Conservation (phyloP, 2,113 vertebrate genomes). For the Furnarius figulus region DNA sequence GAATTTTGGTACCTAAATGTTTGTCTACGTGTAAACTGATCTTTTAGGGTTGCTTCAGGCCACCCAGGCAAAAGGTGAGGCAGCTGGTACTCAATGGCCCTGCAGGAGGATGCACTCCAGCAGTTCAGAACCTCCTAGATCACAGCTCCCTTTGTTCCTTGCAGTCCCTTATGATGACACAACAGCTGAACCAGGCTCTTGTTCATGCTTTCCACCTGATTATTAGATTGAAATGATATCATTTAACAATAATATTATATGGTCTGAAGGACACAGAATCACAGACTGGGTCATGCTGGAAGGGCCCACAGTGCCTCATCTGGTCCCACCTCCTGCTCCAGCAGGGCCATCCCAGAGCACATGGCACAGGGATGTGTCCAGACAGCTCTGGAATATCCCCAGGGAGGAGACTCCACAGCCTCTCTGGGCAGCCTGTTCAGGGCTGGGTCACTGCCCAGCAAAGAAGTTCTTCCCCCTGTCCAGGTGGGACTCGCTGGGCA, state of each 20-base stretch:
- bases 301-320: neutral
- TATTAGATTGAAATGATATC: neutral
- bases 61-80: neutral
- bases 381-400: accelerated
- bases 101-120: neutral
- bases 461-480: neutral
- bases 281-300: neutral
- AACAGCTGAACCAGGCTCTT: neutral
- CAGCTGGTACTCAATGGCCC: neutral
- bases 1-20: neutral
- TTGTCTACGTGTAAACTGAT: neutral
- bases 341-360: neutral
- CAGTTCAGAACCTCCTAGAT: neutral
- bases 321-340: neutral
- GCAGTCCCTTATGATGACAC: neutral
- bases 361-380: neutral
- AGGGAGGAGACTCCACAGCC: neutral
- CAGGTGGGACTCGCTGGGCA: neutral
- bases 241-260: neutral
- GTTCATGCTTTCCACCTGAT: neutral
- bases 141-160: neutral
- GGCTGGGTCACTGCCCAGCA: accelerated
- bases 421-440: neutral
- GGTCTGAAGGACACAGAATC: neutral
- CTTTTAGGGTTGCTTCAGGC: accelerated